Evolutionary conservation across 1,140 invertebrate species (phyloP), one percentile per base, ranked within the genome.

Genomic region (Sitophilus oryzae): DNA sequence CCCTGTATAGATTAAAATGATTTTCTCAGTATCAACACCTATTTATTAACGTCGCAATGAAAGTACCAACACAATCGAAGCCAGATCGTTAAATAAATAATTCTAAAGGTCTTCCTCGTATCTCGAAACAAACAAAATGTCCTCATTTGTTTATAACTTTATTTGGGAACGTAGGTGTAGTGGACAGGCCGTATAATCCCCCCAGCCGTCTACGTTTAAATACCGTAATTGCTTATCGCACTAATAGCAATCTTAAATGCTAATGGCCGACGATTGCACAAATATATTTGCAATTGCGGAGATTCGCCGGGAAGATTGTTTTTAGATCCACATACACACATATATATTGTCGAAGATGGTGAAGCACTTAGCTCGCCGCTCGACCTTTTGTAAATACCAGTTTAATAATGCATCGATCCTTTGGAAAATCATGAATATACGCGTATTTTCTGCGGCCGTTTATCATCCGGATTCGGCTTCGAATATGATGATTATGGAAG

Each of bases 251-350:
- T 54, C 52, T 54, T 47, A 54, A 54, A 54, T 54, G 52, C 43
- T 54, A 54, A 54, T 54, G 52, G 51, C 41, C 44, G 52, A 30
- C 52, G 52, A 54, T 54, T 54, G 52, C 52, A 54, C 52, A 54
- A 54, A 47, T 54, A 54, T 47, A 47, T 54, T 47, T 40, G 43
- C 52, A 54, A 54, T 54, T 54, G 52, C 30, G 15, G 23, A 47
- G 52, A 49, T 46, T 21, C 19, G 44, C 35, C 23, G 3, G 11
- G 23, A 18, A 46, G 44, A 46, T 46, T 42, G 40, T 42, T 42
- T 38, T 34, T 0, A 25, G 42, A 46, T 46, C 44, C 20, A 23
- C 42, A 44, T 25, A 44, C n/a, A n/a, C n/a, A n/a, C n/a, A n/a
- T n/a, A n/a, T n/a, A n/a, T n/a, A n/a, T n/a, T n/a, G n/a, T n/a